Base-by-base conservation (phyloP, 2,888 invertebrate genomes). In the Mylabris sibirica region DNA sequence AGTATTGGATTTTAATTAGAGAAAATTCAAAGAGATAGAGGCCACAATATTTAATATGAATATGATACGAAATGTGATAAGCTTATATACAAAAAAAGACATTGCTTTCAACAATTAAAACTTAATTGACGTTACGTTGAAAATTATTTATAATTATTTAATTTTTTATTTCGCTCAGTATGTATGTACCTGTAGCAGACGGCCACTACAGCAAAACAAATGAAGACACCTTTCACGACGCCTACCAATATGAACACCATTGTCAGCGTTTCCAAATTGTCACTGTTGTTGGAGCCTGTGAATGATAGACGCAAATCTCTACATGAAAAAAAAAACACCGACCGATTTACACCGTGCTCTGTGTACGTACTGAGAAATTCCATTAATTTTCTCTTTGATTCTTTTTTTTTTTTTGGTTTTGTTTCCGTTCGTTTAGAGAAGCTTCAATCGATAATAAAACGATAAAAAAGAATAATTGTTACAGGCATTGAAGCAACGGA, bases 151-250 rank as follows among this genome's bases (percentile, higher is more conserved):
- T 9, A 20, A 49, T 1, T 2, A 22, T 9, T 20, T 49, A 5
- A 1, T 49, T 49, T 6, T 49, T 49, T 49, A 17, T 8, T 49
- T 49, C 12, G 44, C 59, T 63, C 60, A 64, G 60, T 95, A 96
- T 96, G 95, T 95, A 96, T 91, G 95, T 91, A 96, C 96, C 96
- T 96, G 95, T 95, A 96, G 91, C 95, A 95, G 91, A 93, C 93
- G 87, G 96, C 96, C 91, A 94, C 90, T 89, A 94, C 90, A 88
- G 96, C 94, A 91, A 96, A 96, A 91, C 93, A 93, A 91, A 95
- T 92, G 94, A 96, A 96, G 92, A 96, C 95, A 87, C 92, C 92
- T 87, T 93, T 95, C 88, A 96, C 95, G 88, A 94, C 94, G 87
- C 92, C 92, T 87, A 95, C 93, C 90, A 96, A 92, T 88, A 96